These are phyloP conservation scores for Acronicta alni DNA, from an alignment of 2,888 invertebrate genomes.

Conservation along the genomic window DNA sequence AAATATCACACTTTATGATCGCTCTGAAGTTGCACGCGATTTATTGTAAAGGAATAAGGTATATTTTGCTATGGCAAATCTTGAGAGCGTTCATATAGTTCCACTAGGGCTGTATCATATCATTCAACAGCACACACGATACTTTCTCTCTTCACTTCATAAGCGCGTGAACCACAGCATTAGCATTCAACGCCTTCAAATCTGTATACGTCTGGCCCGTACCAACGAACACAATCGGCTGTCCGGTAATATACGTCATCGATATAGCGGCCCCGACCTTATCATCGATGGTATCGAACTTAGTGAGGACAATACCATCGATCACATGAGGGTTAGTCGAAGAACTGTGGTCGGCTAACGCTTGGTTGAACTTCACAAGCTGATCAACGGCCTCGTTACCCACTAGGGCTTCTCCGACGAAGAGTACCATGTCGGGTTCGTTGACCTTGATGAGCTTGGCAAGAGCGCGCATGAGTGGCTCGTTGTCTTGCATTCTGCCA, in stretches of 20 bases:
- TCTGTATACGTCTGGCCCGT: constrained; percentile 99
- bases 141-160: constrained; percentile 92
- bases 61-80: too few species aligned
- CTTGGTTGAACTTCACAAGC: constrained; percentile 99
- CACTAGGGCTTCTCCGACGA: constrained; percentile 99
- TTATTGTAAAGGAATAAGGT: too few species aligned
- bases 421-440: constrained; percentile 99
- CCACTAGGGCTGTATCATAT: not conserved
- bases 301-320: constrained; percentile 99
- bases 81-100: too few species aligned
- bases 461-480: constrained; percentile 99
- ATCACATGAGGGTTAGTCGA: constrained; percentile 96
- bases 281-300: constrained; percentile 99
- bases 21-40: too few species aligned
- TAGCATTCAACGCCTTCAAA: constrained; percentile 98
- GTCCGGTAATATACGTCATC: constrained; percentile 99
- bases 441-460: constrained; percentile 99
- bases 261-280: constrained; percentile 99
- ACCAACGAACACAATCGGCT: constrained; percentile 99
- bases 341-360: constrained; percentile 97
- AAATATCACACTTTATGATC: too few species aligned
- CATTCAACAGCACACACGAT: constrained; percentile 44
- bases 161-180: constrained; percentile 98
- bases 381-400: constrained; percentile 99
- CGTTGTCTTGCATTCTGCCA: constrained; percentile 99